These are phyloP conservation scores for Ypsolopha sequella DNA, from an alignment of 2,888 invertebrate genomes.

Conservation along the genomic window DNA sequence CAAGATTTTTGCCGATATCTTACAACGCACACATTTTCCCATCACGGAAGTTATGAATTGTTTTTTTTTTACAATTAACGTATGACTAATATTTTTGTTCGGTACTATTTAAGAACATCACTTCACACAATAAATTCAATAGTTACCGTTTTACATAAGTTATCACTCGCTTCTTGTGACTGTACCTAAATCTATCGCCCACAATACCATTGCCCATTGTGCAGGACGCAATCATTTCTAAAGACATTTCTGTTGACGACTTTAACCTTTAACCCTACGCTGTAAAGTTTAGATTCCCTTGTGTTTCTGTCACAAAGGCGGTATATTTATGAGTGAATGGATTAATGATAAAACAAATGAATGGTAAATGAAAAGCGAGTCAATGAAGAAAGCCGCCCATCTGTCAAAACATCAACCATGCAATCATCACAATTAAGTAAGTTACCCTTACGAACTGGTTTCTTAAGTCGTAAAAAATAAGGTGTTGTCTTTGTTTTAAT, in stretches of 20 bases:
- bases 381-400: constrained; percentile 1
- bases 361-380: constrained; percentile 1
- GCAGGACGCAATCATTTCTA: constrained; percentile 1
- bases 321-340: neutral
- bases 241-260: neutral
- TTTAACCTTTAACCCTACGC: neutral
- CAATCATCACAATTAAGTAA: too few relatives aligned
- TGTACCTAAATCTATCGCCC: constrained; percentile 1
- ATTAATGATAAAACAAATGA: constrained; percentile 1
- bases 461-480: too few relatives aligned
- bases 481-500: too few relatives aligned
- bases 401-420: constrained; percentile 1
- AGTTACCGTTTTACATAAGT: too few relatives aligned
- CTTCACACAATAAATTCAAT: too few relatives aligned
- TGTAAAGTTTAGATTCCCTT: neutral
- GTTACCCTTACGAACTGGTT: too few relatives aligned
- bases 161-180: neutral
- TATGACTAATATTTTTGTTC: too few relatives aligned
- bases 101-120: too few relatives aligned
- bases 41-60: too few relatives aligned
- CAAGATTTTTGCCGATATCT: too few relatives aligned
- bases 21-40: too few relatives aligned
- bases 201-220: constrained; percentile 1
- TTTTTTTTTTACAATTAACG: too few relatives aligned
- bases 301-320: neutral